phyloP scores from a whole-genome alignment of 2,113 vertebrate genomes.

The Trichechus manatus region DNA sequence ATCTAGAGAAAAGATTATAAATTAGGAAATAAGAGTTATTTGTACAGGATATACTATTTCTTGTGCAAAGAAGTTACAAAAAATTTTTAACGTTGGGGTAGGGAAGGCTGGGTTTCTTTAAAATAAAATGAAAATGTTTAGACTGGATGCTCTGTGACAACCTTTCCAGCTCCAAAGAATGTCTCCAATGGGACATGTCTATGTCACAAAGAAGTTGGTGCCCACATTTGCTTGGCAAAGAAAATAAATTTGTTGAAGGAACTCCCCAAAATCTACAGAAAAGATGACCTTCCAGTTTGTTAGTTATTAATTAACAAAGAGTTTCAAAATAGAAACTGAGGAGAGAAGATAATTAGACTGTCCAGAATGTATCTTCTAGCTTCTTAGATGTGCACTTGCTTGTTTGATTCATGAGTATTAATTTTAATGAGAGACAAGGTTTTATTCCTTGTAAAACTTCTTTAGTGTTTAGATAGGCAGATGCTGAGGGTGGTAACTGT shows the following conservation, averaged over 20 bases:
- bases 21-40: background rate
- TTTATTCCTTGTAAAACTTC: background rate
- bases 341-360: background rate
- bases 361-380: rapidly evolving
- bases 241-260: background rate
- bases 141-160: no score
- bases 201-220: background rate
- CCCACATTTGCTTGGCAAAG: background rate
- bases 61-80: background rate
- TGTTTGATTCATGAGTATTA: background rate
- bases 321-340: background rate
- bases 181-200: no score
- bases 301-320: background rate
- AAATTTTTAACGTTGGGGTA: rapidly evolving
- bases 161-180: no score
- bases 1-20: background rate
- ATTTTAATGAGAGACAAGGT: background rate
- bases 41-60: background rate
- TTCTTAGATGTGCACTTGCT: rapidly evolving
- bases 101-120: background rate
- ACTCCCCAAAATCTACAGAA: background rate
- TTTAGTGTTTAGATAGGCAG: slow-evolving; percentile 68
- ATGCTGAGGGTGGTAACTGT: rapidly evolving
- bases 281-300: background rate
- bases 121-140: background rate